phyloP scores from a whole-genome alignment of 1,140 invertebrate species.

The Zaprionus taronus region DNA sequence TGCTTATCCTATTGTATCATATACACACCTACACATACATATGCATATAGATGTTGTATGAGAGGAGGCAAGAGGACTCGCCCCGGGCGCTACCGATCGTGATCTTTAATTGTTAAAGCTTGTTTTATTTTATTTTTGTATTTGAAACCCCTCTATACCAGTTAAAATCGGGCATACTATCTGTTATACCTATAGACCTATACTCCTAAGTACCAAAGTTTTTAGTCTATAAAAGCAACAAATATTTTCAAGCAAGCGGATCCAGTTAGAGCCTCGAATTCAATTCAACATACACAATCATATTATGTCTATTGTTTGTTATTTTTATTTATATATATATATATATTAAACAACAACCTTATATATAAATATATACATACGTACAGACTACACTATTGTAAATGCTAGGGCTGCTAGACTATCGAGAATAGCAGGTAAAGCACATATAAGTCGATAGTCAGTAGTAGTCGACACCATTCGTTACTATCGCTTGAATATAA shows the following conservation, averaged over 20 bases:
- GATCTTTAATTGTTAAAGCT: conserved; percentile 32
- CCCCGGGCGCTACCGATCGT: conserved; percentile 23
- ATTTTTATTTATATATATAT: conserved; percentile 71
- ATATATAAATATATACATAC: conserved; percentile 47
- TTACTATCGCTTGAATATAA: not conserved
- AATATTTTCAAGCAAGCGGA: conserved; percentile 3
- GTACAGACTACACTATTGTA: not conserved
- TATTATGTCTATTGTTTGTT: conserved; percentile 70
- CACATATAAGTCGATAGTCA: not conserved
- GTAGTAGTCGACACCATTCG: no score
- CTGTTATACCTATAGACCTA: conserved; percentile 22
- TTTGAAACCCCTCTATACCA: not conserved
- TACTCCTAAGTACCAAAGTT: conserved; percentile 40
- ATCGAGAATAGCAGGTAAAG: not conserved
- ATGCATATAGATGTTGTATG: not conserved
- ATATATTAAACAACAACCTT: conserved; percentile 33
- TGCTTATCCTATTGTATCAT: conserved; percentile 28
- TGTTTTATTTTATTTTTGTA: conserved; percentile 8
- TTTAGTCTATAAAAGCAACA: conserved; percentile 24
- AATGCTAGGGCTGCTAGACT: not conserved
- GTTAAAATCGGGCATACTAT: conserved; percentile 14
- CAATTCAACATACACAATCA: conserved; percentile 16
- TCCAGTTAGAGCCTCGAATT: not conserved
- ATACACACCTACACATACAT: not conserved
- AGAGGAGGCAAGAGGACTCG: not conserved